Base-by-base conservation (phyloP, 2,888 invertebrate genomes). In the Leucophenga maculata region DNA sequence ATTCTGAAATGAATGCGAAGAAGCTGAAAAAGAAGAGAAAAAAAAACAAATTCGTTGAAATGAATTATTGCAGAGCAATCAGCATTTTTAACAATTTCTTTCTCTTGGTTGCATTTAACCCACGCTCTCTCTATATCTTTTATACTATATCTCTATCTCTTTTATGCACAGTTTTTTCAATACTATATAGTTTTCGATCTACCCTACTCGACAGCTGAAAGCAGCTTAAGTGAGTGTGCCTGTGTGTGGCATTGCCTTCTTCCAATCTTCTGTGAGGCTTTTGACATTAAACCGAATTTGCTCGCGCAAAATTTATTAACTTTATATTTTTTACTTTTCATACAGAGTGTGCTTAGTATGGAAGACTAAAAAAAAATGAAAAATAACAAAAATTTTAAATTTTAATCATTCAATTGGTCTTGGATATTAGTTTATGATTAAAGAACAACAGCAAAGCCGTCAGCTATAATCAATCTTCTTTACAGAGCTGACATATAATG, bases 11-110 rank as follows among this genome's bases (percentile, higher is more conserved):
- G 18, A 50, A 50, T n/a, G n/a, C 16, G 50, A 11, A n/a, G 16
- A 9, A 50, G 9, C 18, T 2, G 22, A 22, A 54, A 13, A 16
- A 22, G n/a, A 22, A 54, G 2, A 54, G 22, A 54, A 22, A 20
- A 54, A 54, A n/a, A 50, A 54, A 6, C 6, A 11, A 55, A 22
- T 14, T 55, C 31, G 16, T 32, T 59, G 31, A 59, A 59, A 65
- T 65, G 65, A 65, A 65, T 65, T 65, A 65, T 59, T 59, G 9
- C 59, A 14, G n/a, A 32, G 59, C 59, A 59, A 59, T 59, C 59
- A 59, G 59, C 59, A 59, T 32, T 59, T 59, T 59, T 31, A 59
- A 59, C 55, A 26, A 14, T 22, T 55, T 55, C 22, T 26, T 55
- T 55, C 22, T 20, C 20, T 22, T 26, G 14, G 26, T 26, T 55